These are phyloP conservation scores for Leptodirus hochenwartii DNA, from an alignment of 2,888 invertebrate species.

Conservation along the genomic window DNA sequence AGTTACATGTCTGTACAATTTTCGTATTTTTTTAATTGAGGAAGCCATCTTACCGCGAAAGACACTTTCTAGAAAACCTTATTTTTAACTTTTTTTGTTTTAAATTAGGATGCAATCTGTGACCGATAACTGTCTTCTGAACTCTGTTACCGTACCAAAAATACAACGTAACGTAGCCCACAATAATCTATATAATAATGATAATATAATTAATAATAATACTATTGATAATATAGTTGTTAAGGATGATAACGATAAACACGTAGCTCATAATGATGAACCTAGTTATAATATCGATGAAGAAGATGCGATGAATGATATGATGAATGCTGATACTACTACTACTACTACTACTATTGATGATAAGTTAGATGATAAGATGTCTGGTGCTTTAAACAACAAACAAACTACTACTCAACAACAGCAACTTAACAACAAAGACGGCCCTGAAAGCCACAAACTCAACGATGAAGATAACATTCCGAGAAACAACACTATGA, in stretches of 20 bases:
- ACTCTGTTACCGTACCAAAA: conserved; percentile 33
- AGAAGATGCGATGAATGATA: conserved; percentile 3
- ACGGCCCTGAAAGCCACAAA: too few species aligned
- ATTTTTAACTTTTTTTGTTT: conserved; percentile 7
- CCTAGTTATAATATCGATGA: conserved; percentile 1
- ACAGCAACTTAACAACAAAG: conserved; percentile 5
- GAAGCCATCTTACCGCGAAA: too few species aligned
- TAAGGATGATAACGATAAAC: conserved; percentile 37
- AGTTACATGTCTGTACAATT: conserved; percentile 7
- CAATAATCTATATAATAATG: conserved; percentile 27
- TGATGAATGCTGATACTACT: conserved; percentile 4
- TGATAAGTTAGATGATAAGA: too few species aligned
- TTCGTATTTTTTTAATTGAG: conserved; percentile 1
- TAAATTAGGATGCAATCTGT: conserved; percentile 53
- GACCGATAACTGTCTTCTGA: conserved; percentile 54
- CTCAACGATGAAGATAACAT: conserved; percentile 1
- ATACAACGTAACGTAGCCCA: conserved; percentile 39
- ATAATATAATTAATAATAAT: conserved; percentile 29
- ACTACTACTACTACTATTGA: conserved; percentile 3
- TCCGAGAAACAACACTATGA: neutral
- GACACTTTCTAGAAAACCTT: too few species aligned
- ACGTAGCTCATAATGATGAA: too few species aligned
- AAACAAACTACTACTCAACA: too few species aligned
- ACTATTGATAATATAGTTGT: conserved; percentile 36
- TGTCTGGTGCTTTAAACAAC: too few species aligned